These are phyloP conservation scores for Drosophila antonietae DNA, from an alignment of 2,888 invertebrate species.

Conservation along the genomic window DNA sequence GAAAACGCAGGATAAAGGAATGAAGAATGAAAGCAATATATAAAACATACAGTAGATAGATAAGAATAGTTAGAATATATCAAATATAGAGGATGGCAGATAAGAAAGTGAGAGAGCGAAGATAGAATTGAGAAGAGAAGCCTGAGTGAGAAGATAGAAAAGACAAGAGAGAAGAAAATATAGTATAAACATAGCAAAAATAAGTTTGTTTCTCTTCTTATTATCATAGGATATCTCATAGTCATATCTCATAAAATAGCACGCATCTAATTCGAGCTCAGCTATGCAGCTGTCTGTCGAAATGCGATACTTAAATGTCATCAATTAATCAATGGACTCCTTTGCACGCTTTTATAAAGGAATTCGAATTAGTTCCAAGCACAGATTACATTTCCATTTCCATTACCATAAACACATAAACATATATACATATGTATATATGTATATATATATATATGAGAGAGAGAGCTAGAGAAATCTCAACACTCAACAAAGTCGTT, in stretches of 20 bases:
- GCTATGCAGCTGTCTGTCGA: constrained; percentile 15
- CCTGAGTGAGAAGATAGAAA: not conserved
- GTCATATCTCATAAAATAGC: not conserved
- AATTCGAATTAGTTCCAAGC: constrained; percentile 15
- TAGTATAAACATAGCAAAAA: not conserved
- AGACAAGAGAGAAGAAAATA: not conserved
- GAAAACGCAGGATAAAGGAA: too few species aligned
- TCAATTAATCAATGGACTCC: constrained; percentile 51
- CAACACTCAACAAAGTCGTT: constrained; percentile 56
- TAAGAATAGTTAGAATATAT: not conserved
- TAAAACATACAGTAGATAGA: not conserved
- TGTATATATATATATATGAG: constrained; percentile 17
- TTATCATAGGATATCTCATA: not conserved
- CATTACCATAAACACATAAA: constrained; percentile 17
- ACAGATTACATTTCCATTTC: constrained; percentile 33
- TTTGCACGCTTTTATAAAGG: constrained; percentile 31
- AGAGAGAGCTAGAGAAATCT: constrained; percentile 35
- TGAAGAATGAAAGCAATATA: not conserved
- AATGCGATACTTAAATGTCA: constrained; percentile 34
- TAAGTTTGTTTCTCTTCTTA: too few species aligned
- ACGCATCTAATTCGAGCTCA: not conserved
- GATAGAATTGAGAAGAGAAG: not conserved
- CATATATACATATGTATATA: not conserved
- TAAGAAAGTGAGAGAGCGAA: too few species aligned
- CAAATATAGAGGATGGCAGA: too few species aligned